phyloP scores from a whole-genome alignment of 1,140 invertebrate genomes.

The Drosophila yakuba region DNA sequence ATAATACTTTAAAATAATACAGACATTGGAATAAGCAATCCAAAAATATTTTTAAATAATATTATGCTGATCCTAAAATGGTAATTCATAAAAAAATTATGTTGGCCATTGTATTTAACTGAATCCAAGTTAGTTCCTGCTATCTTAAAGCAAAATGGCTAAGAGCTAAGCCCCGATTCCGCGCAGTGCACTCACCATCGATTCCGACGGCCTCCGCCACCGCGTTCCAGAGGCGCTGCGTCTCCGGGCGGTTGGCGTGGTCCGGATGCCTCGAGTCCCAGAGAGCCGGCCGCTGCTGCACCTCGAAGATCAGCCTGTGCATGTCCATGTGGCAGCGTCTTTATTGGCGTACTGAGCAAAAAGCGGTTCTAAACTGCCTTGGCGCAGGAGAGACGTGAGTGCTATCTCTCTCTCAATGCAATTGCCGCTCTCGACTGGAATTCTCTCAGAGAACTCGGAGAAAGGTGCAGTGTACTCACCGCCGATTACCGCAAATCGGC shows the following conservation, averaged over 20 bases:
- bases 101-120: too few relatives aligned
- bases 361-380: constrained; percentile 19
- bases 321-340: constrained; percentile 76
- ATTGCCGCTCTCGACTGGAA: not conserved
- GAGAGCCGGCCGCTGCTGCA: constrained; percentile 64
- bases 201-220: constrained; percentile 50
- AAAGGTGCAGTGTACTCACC: constrained; percentile 6
- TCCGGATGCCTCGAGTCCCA: constrained; percentile 69
- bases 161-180: not conserved
- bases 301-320: constrained; percentile 72
- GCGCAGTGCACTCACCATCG: constrained; percentile 61
- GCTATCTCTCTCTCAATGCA: constrained; percentile 12
- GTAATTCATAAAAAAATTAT: too few relatives aligned
- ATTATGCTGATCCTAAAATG: too few relatives aligned
- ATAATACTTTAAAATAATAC: too few relatives aligned
- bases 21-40: too few relatives aligned
- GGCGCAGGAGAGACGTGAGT: constrained; percentile 27
- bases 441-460: constrained; percentile 10
- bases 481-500: not conserved
- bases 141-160: too few relatives aligned
- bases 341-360: constrained; percentile 64
- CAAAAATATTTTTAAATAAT: too few relatives aligned
- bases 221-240: constrained; percentile 55
- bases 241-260: constrained; percentile 62
- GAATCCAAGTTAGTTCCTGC: too few relatives aligned